These are phyloP conservation scores for Ciconia nigra DNA, from an alignment of 2,797 vertebrate genomes.

Conservation along the genomic window DNA sequence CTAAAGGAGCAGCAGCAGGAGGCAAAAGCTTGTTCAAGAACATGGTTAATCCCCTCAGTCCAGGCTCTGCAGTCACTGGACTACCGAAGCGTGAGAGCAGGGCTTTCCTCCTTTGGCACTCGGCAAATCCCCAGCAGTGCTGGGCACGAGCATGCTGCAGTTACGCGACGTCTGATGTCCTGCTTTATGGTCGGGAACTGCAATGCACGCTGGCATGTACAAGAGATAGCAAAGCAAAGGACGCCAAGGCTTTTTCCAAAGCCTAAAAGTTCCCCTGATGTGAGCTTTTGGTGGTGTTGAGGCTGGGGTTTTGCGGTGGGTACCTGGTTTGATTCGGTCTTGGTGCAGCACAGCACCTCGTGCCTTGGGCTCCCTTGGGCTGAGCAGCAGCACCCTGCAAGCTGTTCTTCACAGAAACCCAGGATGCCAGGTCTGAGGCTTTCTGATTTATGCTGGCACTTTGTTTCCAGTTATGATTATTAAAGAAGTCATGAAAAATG, in stretches of 20 bases:
- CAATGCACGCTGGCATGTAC: fast-evolving
- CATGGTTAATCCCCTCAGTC: background rate
- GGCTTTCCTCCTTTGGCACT: background rate
- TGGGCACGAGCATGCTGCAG: fast-evolving
- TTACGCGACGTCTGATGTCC: fast-evolving
- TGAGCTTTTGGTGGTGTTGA: background rate
- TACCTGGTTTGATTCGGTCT: no score
- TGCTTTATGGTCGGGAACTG: background rate
- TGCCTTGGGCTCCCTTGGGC: background rate
- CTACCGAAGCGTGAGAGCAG: background rate
- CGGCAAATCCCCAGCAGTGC: background rate
- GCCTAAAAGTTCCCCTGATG: fast-evolving
- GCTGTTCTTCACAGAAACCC: background rate
- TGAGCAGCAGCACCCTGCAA: background rate
- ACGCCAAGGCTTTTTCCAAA: fast-evolving
- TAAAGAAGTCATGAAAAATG: background rate
- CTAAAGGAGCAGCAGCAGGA: background rate
- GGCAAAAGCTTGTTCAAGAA: background rate
- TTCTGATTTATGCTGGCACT: background rate
- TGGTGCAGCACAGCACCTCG: background rate
- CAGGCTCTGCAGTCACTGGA: background rate
- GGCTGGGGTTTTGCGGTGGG: background rate
- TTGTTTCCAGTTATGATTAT: background rate
- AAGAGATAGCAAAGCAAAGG: background rate
- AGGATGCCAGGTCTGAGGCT: background rate